These are phyloP conservation scores for Prietella phreatophila DNA, from an alignment of 2,113 vertebrate genomes.

Conservation along the genomic window DNA sequence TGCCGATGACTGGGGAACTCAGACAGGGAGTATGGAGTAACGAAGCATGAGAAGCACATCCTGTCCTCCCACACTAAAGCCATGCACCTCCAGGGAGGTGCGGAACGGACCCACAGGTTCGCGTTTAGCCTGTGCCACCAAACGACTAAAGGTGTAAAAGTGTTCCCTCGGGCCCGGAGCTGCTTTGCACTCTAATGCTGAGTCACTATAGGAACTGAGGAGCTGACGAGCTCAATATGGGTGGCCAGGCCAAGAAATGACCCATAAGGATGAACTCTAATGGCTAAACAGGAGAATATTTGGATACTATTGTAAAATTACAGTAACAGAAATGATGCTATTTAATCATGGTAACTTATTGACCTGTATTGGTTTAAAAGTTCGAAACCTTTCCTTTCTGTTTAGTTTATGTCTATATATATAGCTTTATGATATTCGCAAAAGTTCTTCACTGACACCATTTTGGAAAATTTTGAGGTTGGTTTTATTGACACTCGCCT, in stretches of 20 bases:
- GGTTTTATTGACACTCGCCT: conserved; percentile 40
- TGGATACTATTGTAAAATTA: background rate
- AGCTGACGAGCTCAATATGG: background rate
- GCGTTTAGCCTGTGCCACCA: conserved; percentile 55
- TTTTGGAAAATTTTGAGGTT: background rate
- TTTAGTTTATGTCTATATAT: background rate
- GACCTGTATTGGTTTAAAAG: background rate
- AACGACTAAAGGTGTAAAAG: conserved; percentile 63
- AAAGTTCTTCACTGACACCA: conserved; percentile 10
- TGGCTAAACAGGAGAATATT: background rate
- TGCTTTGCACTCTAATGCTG: conserved; percentile 46
- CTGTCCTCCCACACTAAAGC: conserved; percentile 47
- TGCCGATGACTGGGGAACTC: conserved; percentile 49
- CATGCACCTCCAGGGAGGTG: conserved; percentile 53
- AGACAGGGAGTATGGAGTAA: conserved; percentile 60
- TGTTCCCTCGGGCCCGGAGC: conserved; percentile 52
- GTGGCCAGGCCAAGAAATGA: background rate
- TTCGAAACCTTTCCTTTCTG: background rate
- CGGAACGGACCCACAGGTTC: conserved; percentile 49
- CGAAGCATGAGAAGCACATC: conserved; percentile 54
- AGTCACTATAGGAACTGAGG: conserved; percentile 27
- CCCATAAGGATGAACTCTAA: background rate
- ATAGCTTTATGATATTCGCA: background rate
- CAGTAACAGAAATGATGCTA: background rate
- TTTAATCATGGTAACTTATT: background rate